These are phyloP conservation scores for Pristionchus japonicus DNA, from an alignment of 2,888 invertebrate genomes.

Conservation along the genomic window DNA sequence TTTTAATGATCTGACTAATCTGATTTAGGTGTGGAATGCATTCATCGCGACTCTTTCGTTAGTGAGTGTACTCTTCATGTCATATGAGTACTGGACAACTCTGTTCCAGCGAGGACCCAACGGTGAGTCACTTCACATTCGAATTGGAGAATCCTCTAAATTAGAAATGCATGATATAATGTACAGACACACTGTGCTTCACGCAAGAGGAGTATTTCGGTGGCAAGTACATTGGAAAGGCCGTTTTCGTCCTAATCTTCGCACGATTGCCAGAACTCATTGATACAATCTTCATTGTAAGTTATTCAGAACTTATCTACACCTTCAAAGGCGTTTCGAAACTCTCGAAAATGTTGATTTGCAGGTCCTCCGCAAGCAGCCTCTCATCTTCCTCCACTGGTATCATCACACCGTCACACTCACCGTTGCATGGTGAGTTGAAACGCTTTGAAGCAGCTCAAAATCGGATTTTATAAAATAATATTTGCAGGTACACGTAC, in stretches of 20 bases:
- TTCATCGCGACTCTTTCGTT: conserved; percentile 76
- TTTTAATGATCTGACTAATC: neutral
- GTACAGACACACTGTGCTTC: neutral
- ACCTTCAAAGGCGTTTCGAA: neutral
- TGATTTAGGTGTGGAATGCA: conserved; percentile 77
- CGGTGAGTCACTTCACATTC: no score
- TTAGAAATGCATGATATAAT: neutral
- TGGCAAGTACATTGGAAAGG: conserved; percentile 60
- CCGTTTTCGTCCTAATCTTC: conserved; percentile 65
- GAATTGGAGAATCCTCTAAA: neutral
- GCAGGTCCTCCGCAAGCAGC: conserved; percentile 48
- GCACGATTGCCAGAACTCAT: conserved; percentile 63
- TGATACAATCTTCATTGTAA: neutral
- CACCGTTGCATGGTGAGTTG: neutral
- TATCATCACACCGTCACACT: conserved; percentile 56
- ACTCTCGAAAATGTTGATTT: neutral
- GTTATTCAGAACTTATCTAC: neutral
- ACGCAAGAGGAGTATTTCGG: conserved; percentile 53
- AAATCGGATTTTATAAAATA: conserved; percentile 18
- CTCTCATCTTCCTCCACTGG: conserved; percentile 65
- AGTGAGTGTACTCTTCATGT: conserved; percentile 54
- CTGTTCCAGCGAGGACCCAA: conserved; percentile 53
- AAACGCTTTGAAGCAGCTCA: no score
- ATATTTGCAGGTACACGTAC: conserved; percentile 63
- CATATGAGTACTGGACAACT: conserved; percentile 58